Base-by-base conservation (phyloP, 2,797 vertebrate genomes). In the Mareca penelope region DNA sequence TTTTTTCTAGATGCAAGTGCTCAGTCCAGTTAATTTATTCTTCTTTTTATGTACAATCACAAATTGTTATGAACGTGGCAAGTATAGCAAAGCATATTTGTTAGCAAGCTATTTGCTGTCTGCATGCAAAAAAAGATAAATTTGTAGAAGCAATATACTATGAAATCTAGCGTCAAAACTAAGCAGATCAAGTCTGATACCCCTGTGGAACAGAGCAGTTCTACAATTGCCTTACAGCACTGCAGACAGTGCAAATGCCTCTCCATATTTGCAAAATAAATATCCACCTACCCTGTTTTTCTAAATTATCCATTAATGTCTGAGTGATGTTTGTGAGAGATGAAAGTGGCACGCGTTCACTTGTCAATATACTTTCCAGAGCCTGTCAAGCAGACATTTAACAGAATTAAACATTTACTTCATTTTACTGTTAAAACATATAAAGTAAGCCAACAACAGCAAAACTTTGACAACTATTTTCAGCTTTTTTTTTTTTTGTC, bases 301-400 rank as follows among this genome's bases (percentile, higher is more conserved):
- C 98, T 73, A 99, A 97, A 91, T 97, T 97, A 84, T 98, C 98
- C 95, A 98, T 90, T 96, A 99, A 97, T 21, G 98, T 98, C 82
- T 97, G 95, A 44, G 98, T 98, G 96, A 99, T 89, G 80, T 96
- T 98, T 73, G 96, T 98, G 56, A 99, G 98, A 96, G 98, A 99
- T 16, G 98, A 98, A 50, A 99, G 98, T 3, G 99, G 98, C 56
- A 98, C 95, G 1, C 97, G 98, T 84, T 98, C 98, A 95, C 98
- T 98, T 90, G 98, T 97, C 93, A 99, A 96, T 95, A 99, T 97
- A 95, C 98, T 99, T 97, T 99, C 99, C 97, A 99, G 96, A 72
- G 99, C 99, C 99, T 99, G 89, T 87, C 93, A 96, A 89, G 52
- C 55, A 98, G 68, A 97, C 3, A 76, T 60, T 44, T 39, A 94